Base-by-base conservation (phyloP, 2,113 vertebrate genomes). In the Pelvicachromis taeniatus region DNA sequence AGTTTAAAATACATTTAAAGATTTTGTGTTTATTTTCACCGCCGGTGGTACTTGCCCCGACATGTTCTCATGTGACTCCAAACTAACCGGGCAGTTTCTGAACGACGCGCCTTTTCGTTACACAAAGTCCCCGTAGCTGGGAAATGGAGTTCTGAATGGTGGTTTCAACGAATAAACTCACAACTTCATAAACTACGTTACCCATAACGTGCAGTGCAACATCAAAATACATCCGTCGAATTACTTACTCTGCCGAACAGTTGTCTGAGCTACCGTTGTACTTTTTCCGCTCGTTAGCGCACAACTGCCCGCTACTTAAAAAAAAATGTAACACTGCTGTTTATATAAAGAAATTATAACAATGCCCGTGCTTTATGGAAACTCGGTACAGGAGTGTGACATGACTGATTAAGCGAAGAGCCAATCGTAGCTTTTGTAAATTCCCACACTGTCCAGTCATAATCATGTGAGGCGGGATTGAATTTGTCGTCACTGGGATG, bases 171-270 rank as follows among this genome's bases (percentile, higher is more conserved):
- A 2, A 4, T 14, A 9, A 9, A 9, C 7, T n/a, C 35, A 19
- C 16, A 4, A 1, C 2, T 0, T 1, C 2, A 42, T 1, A 81
- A 91, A 95, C 93, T 90, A 84, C 87, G 87, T 83, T 90, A 84
- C 89, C 95, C 93, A 93, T 2, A 90, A 87, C 70, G 48, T 19
- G 4, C 2, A n/a, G 73, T 13, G 85, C 40, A 29, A 9, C 80
- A 7, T 11, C 80, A 21, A 90, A 83, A 87, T 77, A 10, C 5
- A 9, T 52, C 86, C 87, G 78, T 65, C 61, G 21, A 3, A 6
- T 29, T n/a, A 33, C 23, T 50, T 9, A 52, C n/a, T 19, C 7
- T 6, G 13, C 9, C 4, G 12, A 26, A 59, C 6, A 4, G 23
- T 56, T 31, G 23, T 17, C 21, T 7, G 23, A 26, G 3, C 4